Percentiles rank a stretch among this genome's conserved stretches.
phyloP scores from a whole-genome alignment of 2,888 invertebrate species.

The Hypomecis punctinalis region DNA sequence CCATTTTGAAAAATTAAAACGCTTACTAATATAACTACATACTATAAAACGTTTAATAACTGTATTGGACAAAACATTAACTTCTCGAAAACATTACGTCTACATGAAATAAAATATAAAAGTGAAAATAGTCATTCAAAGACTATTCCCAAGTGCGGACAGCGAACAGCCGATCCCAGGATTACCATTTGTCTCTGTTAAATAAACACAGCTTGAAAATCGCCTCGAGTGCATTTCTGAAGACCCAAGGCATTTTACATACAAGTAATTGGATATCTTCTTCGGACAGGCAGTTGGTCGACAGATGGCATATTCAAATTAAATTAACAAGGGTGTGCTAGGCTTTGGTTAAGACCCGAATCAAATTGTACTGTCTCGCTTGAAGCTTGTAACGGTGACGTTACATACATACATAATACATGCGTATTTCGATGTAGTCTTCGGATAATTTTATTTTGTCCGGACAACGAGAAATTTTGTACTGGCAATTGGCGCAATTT shows the following conservation, averaged over 20 bases:
- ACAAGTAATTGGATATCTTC: conserved; percentile 67
- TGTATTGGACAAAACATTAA: too few species aligned
- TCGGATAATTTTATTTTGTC: not conserved
- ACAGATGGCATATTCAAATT: conserved; percentile 76
- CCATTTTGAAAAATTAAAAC: too few species aligned
- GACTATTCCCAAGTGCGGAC: not conserved
- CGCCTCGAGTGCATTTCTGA: conserved; percentile 44
- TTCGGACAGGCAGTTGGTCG: conserved; percentile 56
- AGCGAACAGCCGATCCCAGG: conserved; percentile 12
- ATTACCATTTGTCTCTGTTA: conserved; percentile 35
- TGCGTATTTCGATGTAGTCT: not conserved
- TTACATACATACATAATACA: conserved; percentile 4
- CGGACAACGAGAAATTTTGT: too few species aligned
- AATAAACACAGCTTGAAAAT: conserved; percentile 39
- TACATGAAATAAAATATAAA: not conserved
- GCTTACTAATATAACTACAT: too few species aligned
- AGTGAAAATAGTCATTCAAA: not conserved
- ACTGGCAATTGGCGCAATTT: too few species aligned
- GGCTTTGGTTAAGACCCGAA: conserved; percentile 59
- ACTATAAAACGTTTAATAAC: too few species aligned
- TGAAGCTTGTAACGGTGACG: conserved; percentile 33
- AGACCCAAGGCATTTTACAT: conserved; percentile 54
- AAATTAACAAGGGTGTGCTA: conserved; percentile 73
- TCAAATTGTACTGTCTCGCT: conserved; percentile 51
- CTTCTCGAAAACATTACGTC: not conserved